phyloP scores from a whole-genome alignment of 1,140 invertebrate genomes.

The Homalodisca vitripennis region DNA sequence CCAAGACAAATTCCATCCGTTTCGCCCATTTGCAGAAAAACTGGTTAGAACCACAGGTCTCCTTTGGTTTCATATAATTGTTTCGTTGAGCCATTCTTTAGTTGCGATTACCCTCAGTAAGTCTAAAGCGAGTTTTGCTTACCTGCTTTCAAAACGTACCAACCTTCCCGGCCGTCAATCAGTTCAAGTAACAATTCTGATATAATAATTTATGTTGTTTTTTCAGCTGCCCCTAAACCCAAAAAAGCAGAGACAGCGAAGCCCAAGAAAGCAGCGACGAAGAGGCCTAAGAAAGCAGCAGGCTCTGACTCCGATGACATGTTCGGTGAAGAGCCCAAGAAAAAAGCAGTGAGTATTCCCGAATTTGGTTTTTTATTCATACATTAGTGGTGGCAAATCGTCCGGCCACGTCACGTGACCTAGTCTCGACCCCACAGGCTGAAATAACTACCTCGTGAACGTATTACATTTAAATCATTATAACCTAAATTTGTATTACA shows the following conservation, averaged over 20 bases:
- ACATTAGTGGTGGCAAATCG: background rate
- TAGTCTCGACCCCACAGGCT: background rate
- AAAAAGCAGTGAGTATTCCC: background rate
- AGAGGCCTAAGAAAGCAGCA: constrained; percentile 25
- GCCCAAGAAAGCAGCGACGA: constrained; percentile 30
- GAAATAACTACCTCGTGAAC: background rate
- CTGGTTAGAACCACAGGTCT: too few species aligned
- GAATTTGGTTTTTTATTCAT: background rate
- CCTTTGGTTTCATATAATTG: background rate
- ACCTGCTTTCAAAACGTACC: background rate
- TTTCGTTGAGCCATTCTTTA: background rate
- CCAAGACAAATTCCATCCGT: too few species aligned
- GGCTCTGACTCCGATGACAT: constrained; percentile 30
- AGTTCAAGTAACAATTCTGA: background rate
- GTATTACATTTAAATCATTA: background rate
- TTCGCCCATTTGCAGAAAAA: too few species aligned
- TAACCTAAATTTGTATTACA: background rate
- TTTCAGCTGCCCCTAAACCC: constrained; percentile 4
- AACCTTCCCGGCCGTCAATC: background rate
- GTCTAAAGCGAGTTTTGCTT: background rate
- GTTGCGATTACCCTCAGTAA: background rate
- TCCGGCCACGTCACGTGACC: background rate
- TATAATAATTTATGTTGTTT: background rate
- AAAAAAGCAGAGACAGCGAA: constrained; percentile 19
- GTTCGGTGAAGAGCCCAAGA: background rate